Conservation (phyloP, 2,113 vertebrate species). For the Apteryx owenii region DNA sequence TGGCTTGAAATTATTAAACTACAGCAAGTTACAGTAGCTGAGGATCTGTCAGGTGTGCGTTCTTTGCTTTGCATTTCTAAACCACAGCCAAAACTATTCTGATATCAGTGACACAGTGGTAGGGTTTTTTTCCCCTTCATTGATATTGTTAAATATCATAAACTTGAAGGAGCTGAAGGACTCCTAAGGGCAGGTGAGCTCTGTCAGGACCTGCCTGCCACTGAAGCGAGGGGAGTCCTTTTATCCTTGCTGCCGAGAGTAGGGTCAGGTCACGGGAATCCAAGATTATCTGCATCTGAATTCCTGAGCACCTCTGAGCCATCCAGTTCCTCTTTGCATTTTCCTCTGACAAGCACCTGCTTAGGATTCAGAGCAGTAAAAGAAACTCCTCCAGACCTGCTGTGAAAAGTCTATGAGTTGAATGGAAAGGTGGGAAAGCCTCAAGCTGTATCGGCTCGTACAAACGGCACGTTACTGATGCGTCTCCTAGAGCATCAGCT, state of each 20-base stretch:
- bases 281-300: background rate
- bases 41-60: accelerated
- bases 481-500: background rate
- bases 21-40: background rate
- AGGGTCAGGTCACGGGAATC: background rate
- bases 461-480: background rate
- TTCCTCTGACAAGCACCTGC: background rate
- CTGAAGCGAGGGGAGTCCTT: background rate
- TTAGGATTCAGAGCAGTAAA: background rate
- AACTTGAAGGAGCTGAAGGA: background rate
- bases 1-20: background rate
- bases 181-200: background rate
- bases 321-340: background rate
- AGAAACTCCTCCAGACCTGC: background rate
- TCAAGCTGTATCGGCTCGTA: background rate
- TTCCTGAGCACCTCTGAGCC: background rate
- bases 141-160: background rate
- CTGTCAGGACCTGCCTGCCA: background rate
- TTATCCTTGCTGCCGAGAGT: background rate
- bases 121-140: background rate
- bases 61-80: background rate
- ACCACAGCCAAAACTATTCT: background rate
- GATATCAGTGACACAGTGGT: background rate
- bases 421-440: background rate
- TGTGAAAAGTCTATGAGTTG: background rate